Evolutionary conservation across 2,113 vertebrate genomes (phyloP), one percentile per base, ranked within the genome.

Genomic region (Oceanodroma tethys): DNA sequence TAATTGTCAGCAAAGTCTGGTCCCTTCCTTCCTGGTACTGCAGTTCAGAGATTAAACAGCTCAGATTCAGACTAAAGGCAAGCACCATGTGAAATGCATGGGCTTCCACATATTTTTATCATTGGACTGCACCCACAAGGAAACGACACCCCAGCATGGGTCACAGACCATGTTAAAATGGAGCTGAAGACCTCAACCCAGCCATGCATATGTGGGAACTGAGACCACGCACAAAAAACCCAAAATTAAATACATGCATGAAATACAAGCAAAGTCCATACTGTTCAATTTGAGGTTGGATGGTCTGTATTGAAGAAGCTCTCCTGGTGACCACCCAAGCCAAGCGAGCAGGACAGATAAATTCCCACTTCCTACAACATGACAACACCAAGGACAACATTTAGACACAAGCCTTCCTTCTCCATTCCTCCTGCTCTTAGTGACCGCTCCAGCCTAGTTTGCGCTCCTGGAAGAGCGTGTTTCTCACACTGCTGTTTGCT

Each of bases 61-160:
- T 80, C 60, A 20, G 30, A 70, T 22, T 34, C 38, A 86, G 26
- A 17, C 27, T 48, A 6, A 34, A 40, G 56, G 34, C 15, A 45
- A 83, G 36, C 14, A 32, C 25, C 48, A 29, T 0, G 0, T 10
- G 22, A 60, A 76, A 48, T 3, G 1, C 10, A 8, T 6, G 17
- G 29, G 27, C 66, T 75, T 87, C n/a, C 40, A 75, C 42, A 26
- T 26, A 45, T 18, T 50, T 80, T 60, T 9, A 32, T 50, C 22
- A 11, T 4, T 45, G 47, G 30, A 16, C 19, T 47, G 25, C 10
- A 72, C 47, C 36, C 25, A 14, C 25, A 75, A 81, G n/a, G 80
- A 56, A 71, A 75, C 7, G 26, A 11, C 27, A 12, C 7, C 40
- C 29, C 74, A 56, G 18, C 10, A 29, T 1, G 7, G 25, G 29